A percentile compares a stretch with the other conserved stretches of the same genome.
phyloP scores from a whole-genome alignment of 2,113 vertebrate genomes.

The Ceuthmochares aereus region DNA sequence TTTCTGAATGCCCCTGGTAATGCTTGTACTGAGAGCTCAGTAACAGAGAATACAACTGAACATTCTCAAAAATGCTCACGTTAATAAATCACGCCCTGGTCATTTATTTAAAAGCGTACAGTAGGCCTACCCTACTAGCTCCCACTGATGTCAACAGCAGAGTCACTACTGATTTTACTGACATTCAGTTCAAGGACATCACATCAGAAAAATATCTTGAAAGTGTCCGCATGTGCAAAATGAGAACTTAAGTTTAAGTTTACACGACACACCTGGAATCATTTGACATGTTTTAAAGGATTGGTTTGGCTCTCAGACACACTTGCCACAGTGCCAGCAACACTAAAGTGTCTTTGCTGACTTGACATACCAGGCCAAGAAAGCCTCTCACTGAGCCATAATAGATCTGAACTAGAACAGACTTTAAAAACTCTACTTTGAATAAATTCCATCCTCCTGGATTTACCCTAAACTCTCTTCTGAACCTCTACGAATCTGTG shows the following conservation, averaged over 20 bases:
- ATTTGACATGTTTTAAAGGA: not conserved
- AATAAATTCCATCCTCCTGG: not conserved
- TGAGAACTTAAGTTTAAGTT: not conserved
- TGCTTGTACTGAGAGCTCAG: not conserved
- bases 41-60: not conserved
- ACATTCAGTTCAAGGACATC: rapidly evolving
- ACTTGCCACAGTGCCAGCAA: not conserved
- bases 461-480: not conserved
- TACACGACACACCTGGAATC: not conserved
- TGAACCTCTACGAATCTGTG: not conserved
- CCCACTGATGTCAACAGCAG: not conserved
- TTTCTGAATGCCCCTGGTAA: not conserved
- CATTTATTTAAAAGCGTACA: not conserved
- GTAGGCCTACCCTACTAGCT: not conserved
- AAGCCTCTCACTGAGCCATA: not conserved
- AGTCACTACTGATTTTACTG: not conserved
- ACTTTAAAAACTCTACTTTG: not conserved
- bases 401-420: too few relatives aligned
- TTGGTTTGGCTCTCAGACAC: not conserved
- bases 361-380: not conserved
- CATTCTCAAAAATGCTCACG: not conserved
- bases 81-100: not conserved
- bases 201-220: not conserved
- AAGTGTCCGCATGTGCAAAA: not conserved
- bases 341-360: not conserved